Evolutionary conservation across 2,113 vertebrate species (phyloP).

Genomic region (Agelaius tricolor): DNA sequence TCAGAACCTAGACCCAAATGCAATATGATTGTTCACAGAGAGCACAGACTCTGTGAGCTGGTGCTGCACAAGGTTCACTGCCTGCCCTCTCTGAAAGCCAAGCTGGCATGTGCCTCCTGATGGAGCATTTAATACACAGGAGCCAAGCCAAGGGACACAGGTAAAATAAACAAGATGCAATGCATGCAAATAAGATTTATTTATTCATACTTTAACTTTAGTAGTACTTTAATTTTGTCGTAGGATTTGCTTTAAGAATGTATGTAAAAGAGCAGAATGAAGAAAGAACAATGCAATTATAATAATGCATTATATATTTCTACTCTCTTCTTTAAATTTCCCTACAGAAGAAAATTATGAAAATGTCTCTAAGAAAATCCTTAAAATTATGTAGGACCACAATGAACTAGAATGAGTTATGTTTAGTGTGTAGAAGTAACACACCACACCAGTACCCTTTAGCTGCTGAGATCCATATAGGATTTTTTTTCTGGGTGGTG

Average conservation of each 20-base stretch:
- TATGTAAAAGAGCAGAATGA: background rate
- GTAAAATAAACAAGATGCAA: background rate
- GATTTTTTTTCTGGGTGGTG: conserved; percentile 58
- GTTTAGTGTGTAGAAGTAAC: background rate
- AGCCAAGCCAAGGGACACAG: background rate
- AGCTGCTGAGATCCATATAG: background rate
- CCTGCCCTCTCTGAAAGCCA: background rate
- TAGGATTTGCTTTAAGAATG: background rate
- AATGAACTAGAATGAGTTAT: background rate
- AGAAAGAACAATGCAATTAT: background rate
- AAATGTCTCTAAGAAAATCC: background rate
- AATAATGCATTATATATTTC: background rate
- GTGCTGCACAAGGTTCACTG: background rate
- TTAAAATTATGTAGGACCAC: background rate
- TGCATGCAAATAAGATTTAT: background rate
- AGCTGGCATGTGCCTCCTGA: background rate
- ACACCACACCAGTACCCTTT: background rate
- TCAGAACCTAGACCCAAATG: background rate
- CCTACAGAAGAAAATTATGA: background rate
- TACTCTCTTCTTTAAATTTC: background rate
- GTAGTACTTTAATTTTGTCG: background rate
- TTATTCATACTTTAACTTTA: background rate
- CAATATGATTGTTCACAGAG: background rate
- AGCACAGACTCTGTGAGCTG: background rate
- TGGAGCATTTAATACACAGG: background rate